Base-by-base conservation (phyloP, 2,888 invertebrate genomes). In the Cataglyphis rosenhaueri region DNA sequence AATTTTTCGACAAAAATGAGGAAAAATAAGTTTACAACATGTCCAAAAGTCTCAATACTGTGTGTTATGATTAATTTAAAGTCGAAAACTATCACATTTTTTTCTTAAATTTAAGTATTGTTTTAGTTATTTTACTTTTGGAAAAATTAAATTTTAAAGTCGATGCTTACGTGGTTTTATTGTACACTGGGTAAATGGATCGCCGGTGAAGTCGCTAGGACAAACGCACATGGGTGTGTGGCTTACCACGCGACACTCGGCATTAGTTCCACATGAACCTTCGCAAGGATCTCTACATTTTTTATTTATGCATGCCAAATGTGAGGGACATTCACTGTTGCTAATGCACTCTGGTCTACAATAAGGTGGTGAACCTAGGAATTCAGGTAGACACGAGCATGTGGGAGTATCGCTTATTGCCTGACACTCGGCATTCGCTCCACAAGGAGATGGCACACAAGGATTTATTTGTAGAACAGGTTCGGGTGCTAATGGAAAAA, bases 271-370 rank as follows among this genome's bases (percentile, higher is more conserved):
- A 90, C 97, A 97, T 66, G 96, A 96, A 81, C 96, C 96, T 32
- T 96, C 96, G 90, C 97, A 97, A 9, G 97, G 97, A 92, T 97
- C 96, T 92, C 95, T 95, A 92, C 97, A 97, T 94, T 96, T 97
- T 90, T 96, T 96, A 89, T 96, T 96, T 66, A 97, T 96, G 92
- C 98, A 98, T 8, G 98, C 97, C 91, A 96, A 95, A 89, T 96
- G 96, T 85, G 96, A 96, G 70, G 96, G 94, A 92, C 98, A 98
- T 92, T 98, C 97, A 12, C 96, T 95, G 88, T 97, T 97, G 55
- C 97, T 96, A 6, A 96, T 95, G 93, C 97, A 97, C 95, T 98
- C 97, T 0, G 98, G 97, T 85, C 96, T 96, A 92, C 98, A 98
- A 84, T 96, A 96, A 18, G 97, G 97, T 65, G 98, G 97, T 21